Percentiles rank a stretch among this genome's conserved stretches.
Evolutionary conservation across 2,888 invertebrate genomes (phyloP).

Genomic region (Chaitophorus viminalis): DNA sequence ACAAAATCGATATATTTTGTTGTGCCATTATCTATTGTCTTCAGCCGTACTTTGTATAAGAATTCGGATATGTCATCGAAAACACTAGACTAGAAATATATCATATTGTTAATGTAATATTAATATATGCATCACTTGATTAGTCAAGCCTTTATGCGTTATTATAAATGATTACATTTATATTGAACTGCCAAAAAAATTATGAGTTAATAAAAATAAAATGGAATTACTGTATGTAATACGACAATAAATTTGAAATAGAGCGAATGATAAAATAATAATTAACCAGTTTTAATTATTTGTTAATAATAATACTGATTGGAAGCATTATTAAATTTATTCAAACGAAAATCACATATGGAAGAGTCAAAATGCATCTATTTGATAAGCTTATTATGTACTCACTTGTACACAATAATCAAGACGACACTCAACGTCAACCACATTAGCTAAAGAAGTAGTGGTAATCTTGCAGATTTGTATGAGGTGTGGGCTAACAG

Average conservation of each 20-base stretch:
- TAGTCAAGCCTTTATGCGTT: not conserved
- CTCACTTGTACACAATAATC: conserved; percentile 56
- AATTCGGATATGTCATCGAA: conserved; percentile 54
- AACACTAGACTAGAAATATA: conserved; percentile 55
- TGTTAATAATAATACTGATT: not conserved
- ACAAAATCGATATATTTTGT: conserved; percentile 57
- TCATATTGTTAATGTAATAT: conserved; percentile 16
- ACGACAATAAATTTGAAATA: conserved; percentile 46
- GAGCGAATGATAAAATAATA: not conserved
- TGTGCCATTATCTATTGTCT: conserved; percentile 52
- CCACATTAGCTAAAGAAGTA: conserved; percentile 46
- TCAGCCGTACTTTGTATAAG: conserved; percentile 45
- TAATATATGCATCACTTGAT: conserved; percentile 17
- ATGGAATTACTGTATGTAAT: conserved; percentile 21
- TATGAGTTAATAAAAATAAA: conserved; percentile 5
- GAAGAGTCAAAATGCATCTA: not conserved
- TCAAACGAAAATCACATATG: not conserved
- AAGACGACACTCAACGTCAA: conserved; percentile 51
- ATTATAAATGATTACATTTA: conserved; percentile 10
- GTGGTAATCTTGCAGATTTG: conserved; percentile 29
- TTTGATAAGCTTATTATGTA: not conserved
- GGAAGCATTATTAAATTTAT: not conserved
- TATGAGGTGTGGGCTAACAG: conserved; percentile 7
- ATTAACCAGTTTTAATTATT: not conserved
- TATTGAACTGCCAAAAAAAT: not conserved